phyloP scores from a whole-genome alignment of 2,888 invertebrate genomes.

The Trachelus iudaicus region DNA sequence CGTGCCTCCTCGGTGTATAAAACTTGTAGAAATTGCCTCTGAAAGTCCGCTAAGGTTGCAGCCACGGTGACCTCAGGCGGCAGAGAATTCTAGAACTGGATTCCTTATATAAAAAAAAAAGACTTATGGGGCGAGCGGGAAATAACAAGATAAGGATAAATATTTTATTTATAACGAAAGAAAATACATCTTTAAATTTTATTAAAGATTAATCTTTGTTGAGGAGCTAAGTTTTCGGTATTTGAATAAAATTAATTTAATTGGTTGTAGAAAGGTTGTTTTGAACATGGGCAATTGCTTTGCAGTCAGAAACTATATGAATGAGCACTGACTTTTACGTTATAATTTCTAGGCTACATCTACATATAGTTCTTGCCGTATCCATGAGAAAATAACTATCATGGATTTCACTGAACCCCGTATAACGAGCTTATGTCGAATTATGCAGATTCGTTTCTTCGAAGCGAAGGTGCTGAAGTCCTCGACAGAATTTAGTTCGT shows the following conservation, averaged over 20 bases:
- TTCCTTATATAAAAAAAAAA: no score
- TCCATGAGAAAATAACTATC: not conserved
- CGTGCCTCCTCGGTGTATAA: no score
- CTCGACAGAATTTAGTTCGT: not conserved
- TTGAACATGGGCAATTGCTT: not conserved
- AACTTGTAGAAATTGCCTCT: no score
- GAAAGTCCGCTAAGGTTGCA: no score
- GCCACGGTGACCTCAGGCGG: no score
- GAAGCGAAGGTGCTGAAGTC: not conserved
- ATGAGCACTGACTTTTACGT: not conserved
- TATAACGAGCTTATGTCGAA: not conserved
- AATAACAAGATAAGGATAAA: not conserved
- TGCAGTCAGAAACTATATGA: not conserved
- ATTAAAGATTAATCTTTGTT: not conserved
- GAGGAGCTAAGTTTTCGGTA: not conserved
- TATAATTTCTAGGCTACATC: not conserved
- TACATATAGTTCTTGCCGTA: not conserved
- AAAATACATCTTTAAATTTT: not conserved
- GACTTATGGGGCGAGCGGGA: not conserved
- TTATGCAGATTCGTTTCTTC: not conserved
- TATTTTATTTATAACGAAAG: not conserved
- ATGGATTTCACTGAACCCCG: not conserved
- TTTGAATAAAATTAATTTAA: no score
- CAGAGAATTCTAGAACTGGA: no score
- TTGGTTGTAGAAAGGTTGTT: no score